Evolutionary conservation across 2,888 invertebrate genomes (phyloP).

Genomic region (Nemapogon koenigi): DNA sequence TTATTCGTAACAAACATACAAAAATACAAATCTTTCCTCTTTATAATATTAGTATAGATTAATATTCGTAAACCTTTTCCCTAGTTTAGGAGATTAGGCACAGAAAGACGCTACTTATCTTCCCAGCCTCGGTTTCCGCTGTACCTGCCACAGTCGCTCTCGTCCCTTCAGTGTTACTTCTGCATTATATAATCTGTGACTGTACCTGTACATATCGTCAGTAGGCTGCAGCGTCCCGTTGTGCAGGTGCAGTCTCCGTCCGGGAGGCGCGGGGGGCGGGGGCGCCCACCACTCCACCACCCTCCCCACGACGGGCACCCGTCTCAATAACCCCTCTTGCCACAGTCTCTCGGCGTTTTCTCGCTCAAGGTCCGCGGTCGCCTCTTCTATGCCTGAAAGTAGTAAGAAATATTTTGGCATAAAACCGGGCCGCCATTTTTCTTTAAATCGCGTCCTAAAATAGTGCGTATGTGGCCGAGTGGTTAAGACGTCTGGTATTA

Average conservation of each 20-base stretch:
- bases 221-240: constrained; percentile 84
- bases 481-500: too few species aligned
- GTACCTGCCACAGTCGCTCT: too few species aligned
- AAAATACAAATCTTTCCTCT: too few species aligned
- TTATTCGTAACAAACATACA: too few species aligned
- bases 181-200: too few species aligned
- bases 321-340: constrained; percentile 93
- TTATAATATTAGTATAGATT: too few species aligned
- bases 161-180: too few species aligned
- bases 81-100: too few species aligned
- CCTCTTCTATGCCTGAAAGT: constrained; percentile 84
- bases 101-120: too few species aligned
- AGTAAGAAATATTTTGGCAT: neutral
- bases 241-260: constrained; percentile 80
- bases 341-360: constrained; percentile 90
- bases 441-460: neutral
- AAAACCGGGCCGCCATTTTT: neutral
- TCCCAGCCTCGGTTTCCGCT: too few species aligned
- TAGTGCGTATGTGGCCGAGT: too few species aligned
- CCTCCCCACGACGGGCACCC: constrained; percentile 93
- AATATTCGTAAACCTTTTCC: too few species aligned
- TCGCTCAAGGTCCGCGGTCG: constrained; percentile 88
- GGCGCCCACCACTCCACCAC: constrained; percentile 98
- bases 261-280: constrained; percentile 75
- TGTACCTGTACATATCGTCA: constrained; percentile 71